Evolutionary conservation across 2,888 invertebrate genomes (phyloP).

Genomic region (Pristionchus arcanus): DNA sequence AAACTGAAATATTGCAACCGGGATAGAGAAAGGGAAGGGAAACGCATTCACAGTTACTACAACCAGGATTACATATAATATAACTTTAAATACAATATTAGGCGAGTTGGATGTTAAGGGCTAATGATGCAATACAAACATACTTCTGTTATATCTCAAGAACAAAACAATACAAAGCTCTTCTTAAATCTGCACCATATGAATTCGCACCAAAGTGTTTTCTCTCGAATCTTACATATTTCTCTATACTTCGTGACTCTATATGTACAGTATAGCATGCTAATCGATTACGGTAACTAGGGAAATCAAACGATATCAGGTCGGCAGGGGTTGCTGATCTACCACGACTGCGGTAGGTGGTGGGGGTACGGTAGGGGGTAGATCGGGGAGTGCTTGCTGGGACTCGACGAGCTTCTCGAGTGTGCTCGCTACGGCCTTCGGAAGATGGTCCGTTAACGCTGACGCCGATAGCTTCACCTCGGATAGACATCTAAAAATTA

Average conservation of each 20-base stretch:
- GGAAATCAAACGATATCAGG: constrained; percentile 24
- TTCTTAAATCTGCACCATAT: neutral
- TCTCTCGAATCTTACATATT: neutral
- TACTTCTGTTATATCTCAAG: neutral
- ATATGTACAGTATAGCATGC: constrained; percentile 22
- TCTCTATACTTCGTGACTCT: constrained; percentile 3
- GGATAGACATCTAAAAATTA: constrained; percentile 63
- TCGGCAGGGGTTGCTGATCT: constrained; percentile 9
- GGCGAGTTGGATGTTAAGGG: neutral
- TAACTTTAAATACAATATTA: neutral
- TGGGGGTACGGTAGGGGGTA: neutral
- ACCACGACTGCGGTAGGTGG: neutral
- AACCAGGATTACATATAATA: neutral
- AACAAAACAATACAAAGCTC: constrained; percentile 14
- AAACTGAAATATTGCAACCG: constrained; percentile 24
- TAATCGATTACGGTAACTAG: neutral
- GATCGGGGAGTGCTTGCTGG: neutral
- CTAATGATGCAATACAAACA: neutral
- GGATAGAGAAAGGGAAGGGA: neutral
- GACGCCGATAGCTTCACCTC: constrained; percentile 89
- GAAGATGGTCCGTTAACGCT: constrained; percentile 91
- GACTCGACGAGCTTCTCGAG: neutral
- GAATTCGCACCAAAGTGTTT: neutral
- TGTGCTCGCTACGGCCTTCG: constrained; percentile 85
- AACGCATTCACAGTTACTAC: constrained; percentile 13